Percentiles rank a stretch among this genome's conserved stretches.
These are phyloP conservation scores for Sciurus niger DNA, from an alignment of 2,113 vertebrate species.

Conservation along the genomic window DNA sequence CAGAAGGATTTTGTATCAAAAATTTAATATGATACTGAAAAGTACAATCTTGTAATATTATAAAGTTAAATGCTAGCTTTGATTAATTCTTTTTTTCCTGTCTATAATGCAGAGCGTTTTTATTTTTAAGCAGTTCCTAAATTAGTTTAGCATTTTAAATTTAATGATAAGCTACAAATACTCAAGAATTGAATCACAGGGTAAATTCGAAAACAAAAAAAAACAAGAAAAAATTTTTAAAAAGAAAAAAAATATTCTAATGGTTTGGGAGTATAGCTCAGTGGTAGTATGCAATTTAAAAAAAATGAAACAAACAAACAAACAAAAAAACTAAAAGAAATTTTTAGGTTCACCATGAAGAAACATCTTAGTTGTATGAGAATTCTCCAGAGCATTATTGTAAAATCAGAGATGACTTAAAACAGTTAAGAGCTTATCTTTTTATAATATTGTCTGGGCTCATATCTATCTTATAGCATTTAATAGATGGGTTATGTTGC, in stretches of 20 bases:
- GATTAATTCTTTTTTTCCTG: not conserved
- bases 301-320: too few species aligned
- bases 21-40: not conserved
- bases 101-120: not conserved
- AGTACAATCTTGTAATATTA: not conserved
- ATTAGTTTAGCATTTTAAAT: not conserved
- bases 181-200: not conserved
- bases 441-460: not conserved
- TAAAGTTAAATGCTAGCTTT: not conserved
- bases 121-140: not conserved
- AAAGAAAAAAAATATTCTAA: too few species aligned
- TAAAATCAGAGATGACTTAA: not conserved
- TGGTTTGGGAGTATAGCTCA: too few species aligned
- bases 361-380: not conserved
- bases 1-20: not conserved
- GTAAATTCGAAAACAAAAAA: not conserved
- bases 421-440: not conserved
- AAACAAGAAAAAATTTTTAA: too few species aligned
- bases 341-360: not conserved
- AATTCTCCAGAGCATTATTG: not conserved
- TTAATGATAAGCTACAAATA: not conserved
- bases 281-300: too few species aligned
- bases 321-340: not conserved
- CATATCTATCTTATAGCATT: not conserved
- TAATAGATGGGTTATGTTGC: not conserved